These are phyloP conservation scores for Pantelozetes paolii DNA, from an alignment of 2,888 invertebrate genomes.

Conservation along the genomic window DNA sequence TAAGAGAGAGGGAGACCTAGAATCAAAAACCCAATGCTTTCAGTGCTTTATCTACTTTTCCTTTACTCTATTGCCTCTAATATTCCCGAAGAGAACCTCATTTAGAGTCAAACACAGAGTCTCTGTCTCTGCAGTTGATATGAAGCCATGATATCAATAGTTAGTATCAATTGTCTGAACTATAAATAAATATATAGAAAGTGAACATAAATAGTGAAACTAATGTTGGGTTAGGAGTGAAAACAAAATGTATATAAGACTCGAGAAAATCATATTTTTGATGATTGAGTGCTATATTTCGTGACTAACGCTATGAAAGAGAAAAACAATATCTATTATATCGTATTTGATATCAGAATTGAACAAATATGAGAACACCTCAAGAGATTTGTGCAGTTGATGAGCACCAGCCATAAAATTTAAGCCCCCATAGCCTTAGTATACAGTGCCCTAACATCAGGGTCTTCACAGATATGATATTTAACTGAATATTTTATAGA, in stretches of 20 bases:
- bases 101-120: not conserved
- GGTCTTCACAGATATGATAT: no score
- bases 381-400: constrained; percentile 15
- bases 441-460: no score
- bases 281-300: constrained; percentile 28
- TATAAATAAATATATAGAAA: not conserved
- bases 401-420: not conserved
- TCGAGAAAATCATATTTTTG: not conserved
- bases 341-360: not conserved
- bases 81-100: constrained; percentile 18
- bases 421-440: no score
- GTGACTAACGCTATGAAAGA: constrained; percentile 15
- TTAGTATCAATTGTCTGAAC: constrained; percentile 10
- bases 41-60: not conserved
- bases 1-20: not conserved
- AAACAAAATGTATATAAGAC: not conserved
- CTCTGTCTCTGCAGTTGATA: not conserved
- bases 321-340: not conserved
- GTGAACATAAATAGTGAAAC: not conserved
- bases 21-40: no score
- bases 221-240: not conserved
- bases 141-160: constrained; percentile 7
- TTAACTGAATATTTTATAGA: no score
- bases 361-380: constrained; percentile 22
- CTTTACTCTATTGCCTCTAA: not conserved